These are phyloP conservation scores for Pecten maximus DNA, from an alignment of 2,888 invertebrate species.

Conservation along the genomic window DNA sequence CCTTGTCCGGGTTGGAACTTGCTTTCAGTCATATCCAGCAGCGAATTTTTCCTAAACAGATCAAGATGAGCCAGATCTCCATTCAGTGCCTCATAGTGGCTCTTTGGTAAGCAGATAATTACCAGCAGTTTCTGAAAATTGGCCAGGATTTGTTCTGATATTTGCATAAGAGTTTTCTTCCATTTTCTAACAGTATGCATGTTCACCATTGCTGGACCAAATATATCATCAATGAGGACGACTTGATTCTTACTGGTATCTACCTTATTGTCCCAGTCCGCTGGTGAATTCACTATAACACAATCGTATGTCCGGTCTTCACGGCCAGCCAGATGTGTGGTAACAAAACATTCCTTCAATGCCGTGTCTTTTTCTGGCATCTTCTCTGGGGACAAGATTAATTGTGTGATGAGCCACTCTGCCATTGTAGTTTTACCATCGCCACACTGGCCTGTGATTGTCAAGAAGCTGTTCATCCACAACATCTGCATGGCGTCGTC, in stretches of 20 bases:
- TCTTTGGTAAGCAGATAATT: constrained; percentile 56
- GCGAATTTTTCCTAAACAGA: constrained; percentile 49
- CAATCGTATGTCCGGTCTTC: constrained; percentile 51
- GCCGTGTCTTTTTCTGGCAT: background rate
- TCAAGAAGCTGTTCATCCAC: constrained; percentile 57
- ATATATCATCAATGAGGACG: constrained; percentile 65
- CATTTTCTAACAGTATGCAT: constrained; percentile 57
- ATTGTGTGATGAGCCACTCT: constrained; percentile 55
- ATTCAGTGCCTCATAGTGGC: constrained; percentile 54
- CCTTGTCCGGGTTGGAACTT: constrained; percentile 42
- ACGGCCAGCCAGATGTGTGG: constrained; percentile 47
- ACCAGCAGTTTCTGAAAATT: constrained; percentile 53
- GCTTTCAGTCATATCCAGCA: constrained; percentile 48
- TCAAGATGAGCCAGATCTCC: constrained; percentile 55
- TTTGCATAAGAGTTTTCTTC: constrained; percentile 57
- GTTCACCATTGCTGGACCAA: constrained; percentile 58
- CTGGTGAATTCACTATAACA: constrained; percentile 55
- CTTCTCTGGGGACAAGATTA: constrained; percentile 48
- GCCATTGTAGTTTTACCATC: constrained; percentile 61
- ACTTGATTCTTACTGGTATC: constrained; percentile 56
- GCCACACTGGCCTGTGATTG: constrained; percentile 60
- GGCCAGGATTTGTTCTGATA: constrained; percentile 47
- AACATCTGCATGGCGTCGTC: constrained; percentile 51
- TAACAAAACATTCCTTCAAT: background rate
- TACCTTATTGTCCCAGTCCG: constrained; percentile 59